Evolutionary conservation across 2,888 invertebrate genomes (phyloP).

Genomic region (Tricholauxania praeusta): DNA sequence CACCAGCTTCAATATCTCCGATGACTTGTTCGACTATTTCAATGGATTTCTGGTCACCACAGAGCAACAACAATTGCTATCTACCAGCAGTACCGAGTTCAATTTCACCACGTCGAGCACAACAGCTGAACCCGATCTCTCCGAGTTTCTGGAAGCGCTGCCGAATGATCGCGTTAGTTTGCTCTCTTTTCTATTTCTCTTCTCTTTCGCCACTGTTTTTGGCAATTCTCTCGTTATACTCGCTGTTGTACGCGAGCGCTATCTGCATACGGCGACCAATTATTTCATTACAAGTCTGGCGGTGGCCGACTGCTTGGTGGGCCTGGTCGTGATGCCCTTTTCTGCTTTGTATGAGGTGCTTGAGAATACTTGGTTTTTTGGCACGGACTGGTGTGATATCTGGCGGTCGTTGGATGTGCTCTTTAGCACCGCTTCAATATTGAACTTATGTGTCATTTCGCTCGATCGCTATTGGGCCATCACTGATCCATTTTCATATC

Average conservation of each 20-base stretch:
- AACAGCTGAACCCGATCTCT: conserved; percentile 63
- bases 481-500: conserved; percentile 97
- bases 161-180: conserved; percentile 80
- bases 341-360: conserved; percentile 90
- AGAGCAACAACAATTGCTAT: conserved; percentile 29
- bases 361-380: conserved; percentile 94
- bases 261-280: conserved; percentile 96
- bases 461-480: conserved; percentile 99
- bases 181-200: conserved; percentile 84
- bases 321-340: conserved; percentile 98
- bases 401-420: conserved; percentile 98
- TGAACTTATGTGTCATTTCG: conserved; percentile 97
- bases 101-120: conserved; percentile 43
- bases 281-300: conserved; percentile 98
- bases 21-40: conserved; percentile 64
- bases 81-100: conserved; percentile 49
- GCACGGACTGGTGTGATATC: conserved; percentile 95
- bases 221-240: conserved; percentile 95
- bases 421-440: conserved; percentile 96
- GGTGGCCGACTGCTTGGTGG: conserved; percentile 95
- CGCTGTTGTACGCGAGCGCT: conserved; percentile 92
- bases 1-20: conserved; percentile 65
- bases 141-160: conserved; percentile 68
- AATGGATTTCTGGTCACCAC: conserved; percentile 55
- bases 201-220: conserved; percentile 93